These are phyloP conservation scores for Circaetus gallicus DNA, from an alignment of 2,113 vertebrate genomes.

Conservation along the genomic window DNA sequence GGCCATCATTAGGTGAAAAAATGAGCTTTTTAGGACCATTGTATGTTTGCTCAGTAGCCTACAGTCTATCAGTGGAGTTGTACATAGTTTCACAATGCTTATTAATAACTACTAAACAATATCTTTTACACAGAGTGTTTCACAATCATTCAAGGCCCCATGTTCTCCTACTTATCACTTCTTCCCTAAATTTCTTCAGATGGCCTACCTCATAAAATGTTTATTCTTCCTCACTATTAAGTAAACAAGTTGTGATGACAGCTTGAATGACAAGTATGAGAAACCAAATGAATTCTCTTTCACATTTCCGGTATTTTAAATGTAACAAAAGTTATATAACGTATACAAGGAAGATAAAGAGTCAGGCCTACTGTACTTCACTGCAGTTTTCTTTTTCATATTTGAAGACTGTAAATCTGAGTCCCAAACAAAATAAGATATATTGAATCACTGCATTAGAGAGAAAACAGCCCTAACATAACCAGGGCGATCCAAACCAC, in stretches of 20 bases:
- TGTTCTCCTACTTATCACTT: not conserved
- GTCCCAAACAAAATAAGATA: not conserved
- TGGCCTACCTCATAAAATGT: not conserved
- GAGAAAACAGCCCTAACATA: not conserved
- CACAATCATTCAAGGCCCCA: not conserved
- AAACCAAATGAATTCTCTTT: not conserved
- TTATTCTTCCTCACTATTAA: not conserved
- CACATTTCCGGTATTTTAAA: not conserved
- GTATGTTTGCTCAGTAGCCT: not conserved
- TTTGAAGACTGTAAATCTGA: not conserved
- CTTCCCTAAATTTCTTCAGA: not conserved
- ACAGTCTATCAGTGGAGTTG: not conserved
- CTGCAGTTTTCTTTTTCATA: not conserved
- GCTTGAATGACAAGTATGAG: not conserved
- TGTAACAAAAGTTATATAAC: not conserved
- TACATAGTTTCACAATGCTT: not conserved
- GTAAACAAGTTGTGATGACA: not conserved
- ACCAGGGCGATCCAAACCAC: not conserved
- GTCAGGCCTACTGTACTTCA: not conserved
- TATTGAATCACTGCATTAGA: not conserved
- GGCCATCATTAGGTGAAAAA: not conserved
- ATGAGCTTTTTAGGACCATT: not conserved
- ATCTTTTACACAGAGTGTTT: not conserved
- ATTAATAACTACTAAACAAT: not conserved
- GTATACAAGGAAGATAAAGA: not conserved